These are phyloP conservation scores for Drosophila aff. DNA, from an alignment of 1,140 invertebrate species.

Conservation along the genomic window DNA sequence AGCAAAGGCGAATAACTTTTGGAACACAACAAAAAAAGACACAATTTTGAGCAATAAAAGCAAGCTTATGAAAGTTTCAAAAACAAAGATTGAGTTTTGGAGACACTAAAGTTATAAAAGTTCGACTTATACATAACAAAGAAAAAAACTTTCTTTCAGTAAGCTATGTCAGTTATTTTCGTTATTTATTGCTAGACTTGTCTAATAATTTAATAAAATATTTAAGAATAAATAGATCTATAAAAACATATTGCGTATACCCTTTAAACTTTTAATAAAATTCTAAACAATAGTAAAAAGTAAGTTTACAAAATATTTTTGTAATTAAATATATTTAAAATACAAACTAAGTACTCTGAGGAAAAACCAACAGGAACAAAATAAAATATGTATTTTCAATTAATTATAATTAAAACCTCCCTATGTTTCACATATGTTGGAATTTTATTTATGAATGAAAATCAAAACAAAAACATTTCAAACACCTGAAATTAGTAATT, in stretches of 20 bases:
- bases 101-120: not conserved
- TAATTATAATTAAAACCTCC: not conserved
- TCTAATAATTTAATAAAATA: not conserved
- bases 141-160: not conserved
- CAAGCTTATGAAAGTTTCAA: not conserved
- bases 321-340: not conserved
- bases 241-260: not conserved
- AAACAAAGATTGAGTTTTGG: not conserved
- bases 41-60: not conserved
- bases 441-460: constrained; percentile 1
- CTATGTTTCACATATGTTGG: not conserved
- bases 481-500: constrained; percentile 2
- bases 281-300: not conserved
- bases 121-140: not conserved
- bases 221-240: not conserved
- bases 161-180: not conserved
- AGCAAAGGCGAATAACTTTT: not conserved
- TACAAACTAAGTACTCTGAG: not conserved
- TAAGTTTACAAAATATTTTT: too few relatives aligned
- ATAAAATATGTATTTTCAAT: too few relatives aligned
- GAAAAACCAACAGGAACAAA: not conserved
- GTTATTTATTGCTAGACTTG: not conserved
- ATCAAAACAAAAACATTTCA: not conserved
- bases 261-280: not conserved
- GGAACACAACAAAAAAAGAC: too few relatives aligned